A percentile compares a stretch with the other conserved stretches of the same genome.
Conservation (phyloP, 92 coral and sea anemone genomes). For the Parazoanthus swiftii region DNA sequence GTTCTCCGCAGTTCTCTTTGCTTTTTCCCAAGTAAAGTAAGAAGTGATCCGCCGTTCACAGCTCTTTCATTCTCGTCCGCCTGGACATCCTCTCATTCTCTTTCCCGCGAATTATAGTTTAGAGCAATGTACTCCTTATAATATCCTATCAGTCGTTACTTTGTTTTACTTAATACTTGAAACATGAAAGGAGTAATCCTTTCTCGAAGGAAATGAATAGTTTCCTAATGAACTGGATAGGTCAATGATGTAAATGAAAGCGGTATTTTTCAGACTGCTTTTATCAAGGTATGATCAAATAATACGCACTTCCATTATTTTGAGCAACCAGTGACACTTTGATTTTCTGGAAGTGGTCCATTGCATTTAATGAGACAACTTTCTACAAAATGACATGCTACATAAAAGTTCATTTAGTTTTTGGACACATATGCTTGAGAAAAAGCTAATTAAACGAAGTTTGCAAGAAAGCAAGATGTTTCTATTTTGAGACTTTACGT, state of each 20-base stretch:
- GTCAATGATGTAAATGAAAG: too few species aligned
- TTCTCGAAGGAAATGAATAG: too few species aligned
- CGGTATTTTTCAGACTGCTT: background rate
- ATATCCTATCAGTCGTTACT: too few species aligned
- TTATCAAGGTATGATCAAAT: background rate
- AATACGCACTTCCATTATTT: background rate
- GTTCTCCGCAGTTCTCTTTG: too few species aligned
- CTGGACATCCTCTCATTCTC: too few species aligned
- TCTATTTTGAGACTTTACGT: conserved; percentile 37
- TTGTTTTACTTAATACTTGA: too few species aligned
- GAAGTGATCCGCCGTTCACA: too few species aligned
- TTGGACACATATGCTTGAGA: background rate
- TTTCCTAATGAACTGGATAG: background rate
- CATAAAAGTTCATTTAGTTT: background rate
- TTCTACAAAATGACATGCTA: background rate
- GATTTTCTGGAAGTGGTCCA: background rate
- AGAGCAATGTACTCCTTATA: too few species aligned
- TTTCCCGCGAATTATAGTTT: too few species aligned
- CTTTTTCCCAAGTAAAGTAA: too few species aligned
- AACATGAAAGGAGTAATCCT: too few species aligned
- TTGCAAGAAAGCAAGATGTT: conserved; percentile 23
- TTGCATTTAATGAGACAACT: background rate
- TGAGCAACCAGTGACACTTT: background rate
- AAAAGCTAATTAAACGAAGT: conserved; percentile 3
- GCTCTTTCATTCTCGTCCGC: too few species aligned